Evolutionary conservation across 2,888 invertebrate species (phyloP), one percentile per base, ranked within the genome.

Genomic region (Chalcosyrphus nemorum): DNA sequence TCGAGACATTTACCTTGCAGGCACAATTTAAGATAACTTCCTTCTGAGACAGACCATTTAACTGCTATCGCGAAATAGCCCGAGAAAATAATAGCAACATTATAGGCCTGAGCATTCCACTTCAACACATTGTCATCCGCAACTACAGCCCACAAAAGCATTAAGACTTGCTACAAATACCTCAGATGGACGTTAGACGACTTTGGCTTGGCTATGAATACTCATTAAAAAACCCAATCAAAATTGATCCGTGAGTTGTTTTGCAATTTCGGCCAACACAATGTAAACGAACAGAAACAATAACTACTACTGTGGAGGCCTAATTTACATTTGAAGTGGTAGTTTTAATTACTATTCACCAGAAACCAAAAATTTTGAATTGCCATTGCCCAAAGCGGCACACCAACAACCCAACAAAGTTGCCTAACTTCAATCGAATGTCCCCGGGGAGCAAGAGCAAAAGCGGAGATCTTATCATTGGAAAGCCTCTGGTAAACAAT

Each of bases 251-350:
- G 27, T 21, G 27, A 27, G 4, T 54, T 63, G 32, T 45, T 7
- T 72, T 74, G n/a, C 21, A 56, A 9, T 24, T 38, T 19, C 13
- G 9, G 11, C 24, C 4, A 9, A 35, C 38, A 24, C 43, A 71
- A 15, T 32, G 7, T 7, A 19, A 24, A 56, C 11, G 1, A 56
- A 13, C 1, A 24, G 29, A 45, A 61, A 32, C 50, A 24, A 11
- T 32, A 32, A 21, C 19, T 32, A 54, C 43, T 59, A 29, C 56
- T 56, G 47, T 41, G 13, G 32, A 63, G 72, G 41, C 71, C 50
- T 71, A 35, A 71, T 78, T 78, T 78, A 50, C 59, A 72, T 78
- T 72, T 78, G 57, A 72, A 78, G 47, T 72, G 65, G 63, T 72
- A 61, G 72, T 66, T 72, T 66, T 78, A 72, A 72, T 78, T 72